A percentile compares a stretch with the other conserved stretches of the same genome.
Conservation (phyloP, 2,113 vertebrate genomes). For the Lagopus muta region DNA sequence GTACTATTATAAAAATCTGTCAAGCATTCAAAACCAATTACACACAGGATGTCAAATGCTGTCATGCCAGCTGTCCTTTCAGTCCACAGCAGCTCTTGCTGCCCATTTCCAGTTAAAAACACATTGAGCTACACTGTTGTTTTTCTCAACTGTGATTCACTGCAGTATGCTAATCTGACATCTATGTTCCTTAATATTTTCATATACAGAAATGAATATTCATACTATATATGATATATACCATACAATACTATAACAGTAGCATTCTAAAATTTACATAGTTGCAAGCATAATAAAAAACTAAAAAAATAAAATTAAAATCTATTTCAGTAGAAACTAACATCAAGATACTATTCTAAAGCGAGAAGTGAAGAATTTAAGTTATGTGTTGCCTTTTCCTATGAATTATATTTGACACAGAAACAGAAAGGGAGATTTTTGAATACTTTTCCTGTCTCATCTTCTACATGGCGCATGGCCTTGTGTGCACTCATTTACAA, state of each 20-base stretch:
- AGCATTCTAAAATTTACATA: background rate
- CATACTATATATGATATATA: background rate
- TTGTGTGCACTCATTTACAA: background rate
- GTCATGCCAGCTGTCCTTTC: conserved; percentile 70
- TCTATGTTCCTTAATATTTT: background rate
- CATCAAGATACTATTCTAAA: background rate
- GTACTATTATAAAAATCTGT: conserved; percentile 62
- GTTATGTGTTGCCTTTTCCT: background rate
- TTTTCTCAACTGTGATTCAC: conserved; percentile 31
- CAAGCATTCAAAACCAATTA: conserved; percentile 78
- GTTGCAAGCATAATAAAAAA: background rate
- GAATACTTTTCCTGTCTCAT: background rate
- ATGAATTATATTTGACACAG: background rate
- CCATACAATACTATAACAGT: background rate
- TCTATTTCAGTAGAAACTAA: background rate
- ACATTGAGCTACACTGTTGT: background rate
- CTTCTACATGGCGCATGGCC: background rate
- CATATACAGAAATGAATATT: background rate
- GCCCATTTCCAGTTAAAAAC: conserved; percentile 54
- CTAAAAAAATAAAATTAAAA: conserved; percentile 28
- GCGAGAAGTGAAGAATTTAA: background rate
- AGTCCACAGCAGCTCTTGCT: background rate
- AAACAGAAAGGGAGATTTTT: background rate
- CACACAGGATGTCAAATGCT: conserved; percentile 70
- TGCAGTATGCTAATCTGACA: background rate